Base-by-base conservation (phyloP, 1,140 invertebrate species). In the Drosophila melanica region DNA sequence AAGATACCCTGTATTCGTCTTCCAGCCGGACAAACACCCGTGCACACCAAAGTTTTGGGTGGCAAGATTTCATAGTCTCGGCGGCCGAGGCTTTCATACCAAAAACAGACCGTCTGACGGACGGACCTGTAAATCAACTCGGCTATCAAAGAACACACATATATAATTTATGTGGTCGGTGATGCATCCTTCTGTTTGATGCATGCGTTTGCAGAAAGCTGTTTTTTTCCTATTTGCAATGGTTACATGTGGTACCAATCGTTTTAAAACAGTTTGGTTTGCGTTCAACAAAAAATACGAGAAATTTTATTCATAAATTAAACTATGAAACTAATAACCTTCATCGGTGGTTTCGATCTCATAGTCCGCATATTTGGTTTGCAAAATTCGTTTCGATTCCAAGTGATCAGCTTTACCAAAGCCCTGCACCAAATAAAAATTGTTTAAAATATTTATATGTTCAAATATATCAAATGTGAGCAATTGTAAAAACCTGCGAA, bases 401-500 rank as follows among this genome's bases (percentile, higher is more conserved):
- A 60, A 54, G 42, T 92, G 91, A 74, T 92, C 91, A 4, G 91
- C 91, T 73, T 90, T 92, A 11, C 91, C 91, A 65, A 77, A 92
- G 3, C 91, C 91, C 91, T 92, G 54, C 7, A 4, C 47, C 42
- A 50, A 41, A 51, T 11, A 23, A 20, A 35, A 1, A 48, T 23
- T 1, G 12, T 30, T 9, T 10, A 7, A 16, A 4, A 18, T 35
- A 33, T n/a, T 9, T 20, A 12, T 45, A 60, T 10, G 14, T 10
- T 42, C n/a, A 10, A 3, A 45, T 41, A 33, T 20, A 48, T 16
- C 12, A 11, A 4, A n/a, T 27, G 18, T 7, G 9, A 42, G 9
- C 11, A 45, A 53, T 6, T 18, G 5, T 42, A 27, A 33, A 57
- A 91, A 95, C 95, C 93, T 95, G 94, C 4, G 96, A 97, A 82